Percentiles rank a stretch among this genome's conserved stretches.
phyloP scores from a whole-genome alignment of 2,113 vertebrate genomes.

The Scatophagus argus region DNA sequence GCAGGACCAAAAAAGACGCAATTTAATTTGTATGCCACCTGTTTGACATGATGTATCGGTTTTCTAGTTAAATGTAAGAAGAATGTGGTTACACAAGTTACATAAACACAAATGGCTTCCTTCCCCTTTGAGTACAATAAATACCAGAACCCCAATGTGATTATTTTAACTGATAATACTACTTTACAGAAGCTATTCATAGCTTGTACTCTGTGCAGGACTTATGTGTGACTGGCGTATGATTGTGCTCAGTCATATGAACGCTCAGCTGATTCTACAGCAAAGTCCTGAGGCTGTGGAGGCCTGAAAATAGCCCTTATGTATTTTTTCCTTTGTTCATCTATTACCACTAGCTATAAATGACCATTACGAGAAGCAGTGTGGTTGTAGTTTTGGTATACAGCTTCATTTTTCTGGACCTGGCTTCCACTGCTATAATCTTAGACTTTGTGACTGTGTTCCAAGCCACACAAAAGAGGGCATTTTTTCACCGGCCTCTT shows the following conservation, averaged over 20 bases:
- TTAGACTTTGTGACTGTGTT: conserved; percentile 68
- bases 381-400: conserved; percentile 51
- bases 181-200: background rate
- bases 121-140: background rate
- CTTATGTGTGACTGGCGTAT: background rate
- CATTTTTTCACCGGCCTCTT: conserved; percentile 41
- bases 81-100: background rate
- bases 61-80: background rate
- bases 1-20: background rate
- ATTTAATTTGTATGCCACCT: background rate
- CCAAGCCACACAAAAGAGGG: conserved; percentile 54
- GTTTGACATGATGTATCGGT: background rate
- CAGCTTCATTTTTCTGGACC: conserved; percentile 40
- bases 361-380: conserved; percentile 62
- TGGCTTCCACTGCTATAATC: conserved; percentile 59
- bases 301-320: conserved; percentile 46
- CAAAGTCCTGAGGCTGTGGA: conserved; percentile 38
- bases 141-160: background rate
- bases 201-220: conserved; percentile 12
- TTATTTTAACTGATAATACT: conserved; percentile 12
- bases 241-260: conserved; percentile 62
- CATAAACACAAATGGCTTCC: conserved; percentile 4
- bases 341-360: conserved; percentile 47
- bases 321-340: conserved; percentile 37
- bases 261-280: conserved; percentile 71